Conservation (phyloP, 2,113 vertebrate species). For the Tachysurus fulvidraco region DNA sequence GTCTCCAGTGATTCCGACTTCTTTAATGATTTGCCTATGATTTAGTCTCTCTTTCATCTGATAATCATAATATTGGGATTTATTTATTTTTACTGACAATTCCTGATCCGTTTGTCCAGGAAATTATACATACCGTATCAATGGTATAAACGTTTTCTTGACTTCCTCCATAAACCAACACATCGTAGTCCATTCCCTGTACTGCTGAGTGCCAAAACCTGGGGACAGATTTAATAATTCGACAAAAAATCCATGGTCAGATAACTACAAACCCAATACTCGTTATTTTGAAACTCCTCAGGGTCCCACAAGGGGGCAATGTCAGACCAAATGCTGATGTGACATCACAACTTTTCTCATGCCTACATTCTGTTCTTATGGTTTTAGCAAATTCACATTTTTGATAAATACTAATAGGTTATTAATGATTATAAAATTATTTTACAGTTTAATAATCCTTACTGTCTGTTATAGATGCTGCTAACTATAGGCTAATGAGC, state of each 20-base stretch:
- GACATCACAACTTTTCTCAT: background rate
- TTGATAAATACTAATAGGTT: background rate
- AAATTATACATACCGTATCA: constrained; percentile 80
- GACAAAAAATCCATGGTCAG: background rate
- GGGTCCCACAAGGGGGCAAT: background rate
- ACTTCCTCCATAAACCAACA: constrained; percentile 93
- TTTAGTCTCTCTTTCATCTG: background rate
- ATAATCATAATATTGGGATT: background rate
- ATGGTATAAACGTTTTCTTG: constrained; percentile 82
- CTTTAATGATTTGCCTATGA: background rate
- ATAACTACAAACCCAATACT: background rate
- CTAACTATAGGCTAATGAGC: background rate
- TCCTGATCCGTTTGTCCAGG: background rate
- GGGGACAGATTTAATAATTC: background rate
- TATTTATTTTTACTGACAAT: background rate
- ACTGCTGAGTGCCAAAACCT: constrained; percentile 94
- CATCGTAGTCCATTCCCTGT: constrained; percentile 83
- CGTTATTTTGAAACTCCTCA: background rate
- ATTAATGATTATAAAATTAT: background rate
- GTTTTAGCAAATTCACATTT: background rate
- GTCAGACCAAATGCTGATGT: background rate
- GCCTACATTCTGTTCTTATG: background rate
- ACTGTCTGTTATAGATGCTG: background rate
- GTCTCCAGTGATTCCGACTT: background rate
- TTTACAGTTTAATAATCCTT: background rate